Evolutionary conservation across 2,113 vertebrate species (phyloP).

Genomic region (Haplochromis burtoni): DNA sequence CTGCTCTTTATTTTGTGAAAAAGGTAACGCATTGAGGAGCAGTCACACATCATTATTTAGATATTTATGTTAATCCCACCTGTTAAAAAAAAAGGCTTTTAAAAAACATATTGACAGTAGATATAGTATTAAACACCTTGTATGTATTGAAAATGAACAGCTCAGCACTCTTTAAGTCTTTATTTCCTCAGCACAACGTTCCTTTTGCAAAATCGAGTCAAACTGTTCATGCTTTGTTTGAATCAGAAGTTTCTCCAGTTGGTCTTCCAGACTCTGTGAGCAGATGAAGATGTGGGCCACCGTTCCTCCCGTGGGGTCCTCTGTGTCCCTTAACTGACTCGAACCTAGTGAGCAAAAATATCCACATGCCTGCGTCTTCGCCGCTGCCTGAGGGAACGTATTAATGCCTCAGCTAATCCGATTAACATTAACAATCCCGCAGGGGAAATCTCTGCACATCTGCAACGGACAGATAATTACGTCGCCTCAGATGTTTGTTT

Average conservation of each 20-base stretch:
- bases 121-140: not conserved
- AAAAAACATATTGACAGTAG: not conserved
- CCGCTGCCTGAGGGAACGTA: slow-evolving; percentile 53
- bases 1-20: not conserved
- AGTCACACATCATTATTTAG: not conserved
- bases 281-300: slow-evolving; percentile 18
- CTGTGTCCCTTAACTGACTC: slow-evolving; percentile 45
- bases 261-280: not conserved
- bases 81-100: not conserved
- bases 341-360: slow-evolving; percentile 47
- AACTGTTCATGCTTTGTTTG: not conserved
- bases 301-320: not conserved
- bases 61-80: not conserved
- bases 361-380: slow-evolving; percentile 49
- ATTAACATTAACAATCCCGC: slow-evolving; percentile 71
- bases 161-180: not conserved
- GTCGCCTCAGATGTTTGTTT: slow-evolving; percentile 59
- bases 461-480: slow-evolving; percentile 71
- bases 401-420: slow-evolving; percentile 71
- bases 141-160: not conserved
- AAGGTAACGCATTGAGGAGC: not conserved
- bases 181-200: not conserved
- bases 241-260: not conserved
- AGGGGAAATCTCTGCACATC: slow-evolving; percentile 66
- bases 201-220: slow-evolving; percentile 2